Evolutionary conservation across 2,888 invertebrate species (phyloP).

Genomic region (Phengaris arion): DNA sequence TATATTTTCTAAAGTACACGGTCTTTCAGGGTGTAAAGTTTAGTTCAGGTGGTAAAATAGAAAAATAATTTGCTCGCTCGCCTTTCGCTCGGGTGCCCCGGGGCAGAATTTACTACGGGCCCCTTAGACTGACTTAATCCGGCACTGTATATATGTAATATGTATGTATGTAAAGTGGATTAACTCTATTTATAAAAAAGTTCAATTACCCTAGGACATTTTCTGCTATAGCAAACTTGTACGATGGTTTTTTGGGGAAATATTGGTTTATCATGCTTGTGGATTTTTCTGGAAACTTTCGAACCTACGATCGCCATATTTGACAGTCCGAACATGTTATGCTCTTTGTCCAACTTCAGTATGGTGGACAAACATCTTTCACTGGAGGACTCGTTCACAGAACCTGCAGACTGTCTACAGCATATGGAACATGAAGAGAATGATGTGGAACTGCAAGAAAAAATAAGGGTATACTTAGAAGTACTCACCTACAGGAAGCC

Average conservation of each 20-base stretch:
- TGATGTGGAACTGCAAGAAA: conserved; percentile 54
- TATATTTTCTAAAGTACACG: too few relatives aligned
- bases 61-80: too few relatives aligned
- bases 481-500: too few relatives aligned
- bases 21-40: too few relatives aligned
- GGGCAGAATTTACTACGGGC: too few relatives aligned
- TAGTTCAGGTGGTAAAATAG: too few relatives aligned
- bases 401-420: conserved; percentile 51
- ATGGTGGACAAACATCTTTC: conserved; percentile 67
- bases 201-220: conserved; percentile 39
- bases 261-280: conserved; percentile 56
- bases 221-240: conserved; percentile 58
- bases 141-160: too few relatives aligned
- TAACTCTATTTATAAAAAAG: not conserved
- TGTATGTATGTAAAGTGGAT: not conserved
- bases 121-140: too few relatives aligned
- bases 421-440: conserved; percentile 52
- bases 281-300: conserved; percentile 49
- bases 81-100: too few relatives aligned
- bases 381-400: conserved; percentile 43
- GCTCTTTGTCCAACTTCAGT: conserved; percentile 65
- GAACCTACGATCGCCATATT: conserved; percentile 60
- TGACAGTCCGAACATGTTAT: conserved; percentile 69
- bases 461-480: not conserved
- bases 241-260: conserved; percentile 72